Evolutionary conservation across 2,888 invertebrate species (phyloP).

Genomic region (Drosophila tripunctata): DNA sequence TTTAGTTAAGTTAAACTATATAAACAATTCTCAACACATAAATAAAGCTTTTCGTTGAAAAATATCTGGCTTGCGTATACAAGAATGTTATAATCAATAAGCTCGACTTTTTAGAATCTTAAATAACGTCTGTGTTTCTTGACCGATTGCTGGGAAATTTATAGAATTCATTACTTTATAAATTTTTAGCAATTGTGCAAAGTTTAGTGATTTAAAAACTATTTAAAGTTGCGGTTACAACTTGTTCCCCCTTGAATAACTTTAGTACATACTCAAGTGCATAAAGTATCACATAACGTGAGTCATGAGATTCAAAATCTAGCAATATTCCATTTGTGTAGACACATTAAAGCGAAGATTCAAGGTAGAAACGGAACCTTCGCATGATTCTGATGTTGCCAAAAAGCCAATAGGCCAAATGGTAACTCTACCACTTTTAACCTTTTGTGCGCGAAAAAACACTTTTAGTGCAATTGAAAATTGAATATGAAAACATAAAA

Average conservation of each 20-base stretch:
- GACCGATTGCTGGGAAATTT: no score
- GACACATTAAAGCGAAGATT: background rate
- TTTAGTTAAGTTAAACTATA: background rate
- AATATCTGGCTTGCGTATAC: no score
- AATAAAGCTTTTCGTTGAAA: background rate
- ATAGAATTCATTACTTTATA: no score
- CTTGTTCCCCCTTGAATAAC: no score
- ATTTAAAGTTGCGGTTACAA: no score
- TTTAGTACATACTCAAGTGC: no score
- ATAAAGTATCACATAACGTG: background rate
- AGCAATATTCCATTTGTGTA: constrained; percentile 1
- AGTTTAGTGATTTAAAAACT: no score
- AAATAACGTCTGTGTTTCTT: no score
- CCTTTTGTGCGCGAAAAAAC: constrained; percentile 13
- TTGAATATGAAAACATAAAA: background rate
- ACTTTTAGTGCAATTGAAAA: background rate
- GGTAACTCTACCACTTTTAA: constrained; percentile 35
- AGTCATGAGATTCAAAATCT: background rate
- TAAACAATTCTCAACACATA: background rate
- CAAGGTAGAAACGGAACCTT: constrained; percentile 45
- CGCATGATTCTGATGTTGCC: constrained; percentile 29
- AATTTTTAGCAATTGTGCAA: no score
- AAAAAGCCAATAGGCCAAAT: constrained; percentile 29
- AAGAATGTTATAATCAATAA: no score
- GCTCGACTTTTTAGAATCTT: no score